A percentile compares a stretch with the other conserved stretches of the same genome.
Conservation (phyloP, 2,797 vertebrate genomes). For the Ambastaia sidthimunki region DNA sequence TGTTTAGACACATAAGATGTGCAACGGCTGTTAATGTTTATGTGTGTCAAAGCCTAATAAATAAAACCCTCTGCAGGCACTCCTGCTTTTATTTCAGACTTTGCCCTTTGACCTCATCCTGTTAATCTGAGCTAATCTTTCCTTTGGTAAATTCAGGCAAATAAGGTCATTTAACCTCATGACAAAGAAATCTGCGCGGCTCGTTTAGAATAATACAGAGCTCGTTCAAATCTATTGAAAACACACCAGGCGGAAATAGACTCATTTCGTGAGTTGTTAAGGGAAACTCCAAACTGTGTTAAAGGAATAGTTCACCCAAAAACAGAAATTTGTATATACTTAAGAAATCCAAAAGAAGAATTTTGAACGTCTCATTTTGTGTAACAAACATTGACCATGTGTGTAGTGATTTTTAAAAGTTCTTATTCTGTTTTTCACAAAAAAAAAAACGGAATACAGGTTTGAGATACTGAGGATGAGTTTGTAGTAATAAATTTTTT, state of each 20-base stretch:
- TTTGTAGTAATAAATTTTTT: too few relatives aligned
- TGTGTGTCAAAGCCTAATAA: not conserved
- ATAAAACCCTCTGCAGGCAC: slow-evolving; percentile 28
- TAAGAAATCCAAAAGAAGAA: too few relatives aligned
- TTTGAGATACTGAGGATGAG: too few relatives aligned
- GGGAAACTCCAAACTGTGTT: not conserved
- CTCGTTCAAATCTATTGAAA: slow-evolving; percentile 29
- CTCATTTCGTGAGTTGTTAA: not conserved
- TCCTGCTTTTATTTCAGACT: slow-evolving; percentile 37
- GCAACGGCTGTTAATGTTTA: not conserved
- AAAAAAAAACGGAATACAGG: too few relatives aligned
- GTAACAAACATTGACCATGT: too few relatives aligned
- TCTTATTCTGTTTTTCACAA: too few relatives aligned
- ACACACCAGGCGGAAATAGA: not conserved
- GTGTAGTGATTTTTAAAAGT: too few relatives aligned
- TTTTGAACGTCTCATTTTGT: too few relatives aligned
- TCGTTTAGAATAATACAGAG: slow-evolving; percentile 34
- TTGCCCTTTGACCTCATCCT: slow-evolving; percentile 45
- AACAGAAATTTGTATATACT: too few relatives aligned
- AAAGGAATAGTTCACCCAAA: not conserved
- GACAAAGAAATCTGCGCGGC: slow-evolving; percentile 27
- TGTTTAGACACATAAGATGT: not conserved
- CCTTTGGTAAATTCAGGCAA: slow-evolving; percentile 45
- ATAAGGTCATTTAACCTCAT: slow-evolving; percentile 40
- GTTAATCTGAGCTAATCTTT: slow-evolving; percentile 47